Base-by-base conservation (phyloP, 2,797 vertebrate species). In the Spinus olivaceus region DNA sequence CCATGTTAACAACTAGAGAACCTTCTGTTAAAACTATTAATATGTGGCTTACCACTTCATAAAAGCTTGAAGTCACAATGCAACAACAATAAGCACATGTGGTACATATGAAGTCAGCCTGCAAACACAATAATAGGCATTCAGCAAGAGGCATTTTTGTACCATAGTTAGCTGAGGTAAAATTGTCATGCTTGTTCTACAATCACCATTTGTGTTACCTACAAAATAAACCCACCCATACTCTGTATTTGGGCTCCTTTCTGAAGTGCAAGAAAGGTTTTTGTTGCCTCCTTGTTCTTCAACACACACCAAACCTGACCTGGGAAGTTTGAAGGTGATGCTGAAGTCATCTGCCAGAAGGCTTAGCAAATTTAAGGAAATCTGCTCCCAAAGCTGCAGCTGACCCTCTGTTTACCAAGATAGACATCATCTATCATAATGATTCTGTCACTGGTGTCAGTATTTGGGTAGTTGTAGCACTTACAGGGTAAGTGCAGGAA, bases 21-120 rank as follows among this genome's bases (percentile, higher is more conserved):
- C 90, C 81, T 94, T 94, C 92, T 90, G 57, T 60, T 94, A 94
- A 94, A 97, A 81, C 91, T 70, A 96, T 94, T 96, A 96, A 80
- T 93, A 86, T 70, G 71, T 73, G 74, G 93, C 91, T 96, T 97
- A 81, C 72, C 90, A 94, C 85, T 91, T 91, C 83, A 97, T 95
- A 96, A 94, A 96, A 96, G 64, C 47, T 67, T 92, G 80, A 94
- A 91, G 86, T 93, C 73, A 89, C 80, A 94, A 44, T 0, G 19
- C 81, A 91, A 80, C 57, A 89, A 91, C 64, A 96, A 44, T 72
- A 87, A 69, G 71, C 71, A 90, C 73, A 86, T 95, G 53, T 96
- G 85, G 71, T 46, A 87, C 88, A 84, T 27, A 87, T 64, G 91
- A 87, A 92, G 50, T 94, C 50, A 21, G 76, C 86, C 82, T 89